Conservation (phyloP, 2,797 vertebrate species). For the Pogoniulus pusillus region DNA sequence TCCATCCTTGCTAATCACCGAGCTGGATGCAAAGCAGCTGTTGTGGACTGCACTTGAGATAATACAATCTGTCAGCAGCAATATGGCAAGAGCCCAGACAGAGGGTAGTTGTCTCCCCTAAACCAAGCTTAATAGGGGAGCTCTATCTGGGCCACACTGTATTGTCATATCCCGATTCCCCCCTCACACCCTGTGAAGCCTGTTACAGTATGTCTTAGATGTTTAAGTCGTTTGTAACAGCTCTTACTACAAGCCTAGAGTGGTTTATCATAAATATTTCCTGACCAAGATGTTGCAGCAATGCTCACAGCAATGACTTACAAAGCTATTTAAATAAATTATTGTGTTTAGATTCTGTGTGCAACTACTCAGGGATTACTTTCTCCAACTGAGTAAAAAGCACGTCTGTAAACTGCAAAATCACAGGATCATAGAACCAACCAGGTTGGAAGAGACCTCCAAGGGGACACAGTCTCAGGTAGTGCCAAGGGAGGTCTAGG, state of each 20-base stretch:
- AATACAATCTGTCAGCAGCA: slow-evolving; percentile 15
- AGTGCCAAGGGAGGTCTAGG: too few relatives aligned
- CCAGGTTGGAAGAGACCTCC: too few relatives aligned
- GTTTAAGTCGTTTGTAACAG: neutral
- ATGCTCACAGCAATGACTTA: neutral
- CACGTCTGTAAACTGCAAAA: too few relatives aligned
- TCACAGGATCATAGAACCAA: too few relatives aligned
- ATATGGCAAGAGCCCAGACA: neutral
- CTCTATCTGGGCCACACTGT: neutral
- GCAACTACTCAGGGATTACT: neutral
- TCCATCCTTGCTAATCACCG: neutral
- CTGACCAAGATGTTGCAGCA: neutral
- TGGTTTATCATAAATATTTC: neutral
- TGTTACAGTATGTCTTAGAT: neutral
- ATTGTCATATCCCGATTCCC: neutral
- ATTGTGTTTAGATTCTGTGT: neutral
- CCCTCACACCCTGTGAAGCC: neutral
- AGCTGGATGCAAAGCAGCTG: neutral
- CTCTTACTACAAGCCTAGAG: neutral
- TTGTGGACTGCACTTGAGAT: neutral
- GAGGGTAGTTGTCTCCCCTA: neutral
- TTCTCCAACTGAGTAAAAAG: neutral
- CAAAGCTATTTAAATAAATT: neutral
- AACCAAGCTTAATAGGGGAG: neutral
- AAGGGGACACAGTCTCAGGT: too few relatives aligned